Conservation (phyloP, 2,888 invertebrate genomes). For the Drosophila merina region DNA sequence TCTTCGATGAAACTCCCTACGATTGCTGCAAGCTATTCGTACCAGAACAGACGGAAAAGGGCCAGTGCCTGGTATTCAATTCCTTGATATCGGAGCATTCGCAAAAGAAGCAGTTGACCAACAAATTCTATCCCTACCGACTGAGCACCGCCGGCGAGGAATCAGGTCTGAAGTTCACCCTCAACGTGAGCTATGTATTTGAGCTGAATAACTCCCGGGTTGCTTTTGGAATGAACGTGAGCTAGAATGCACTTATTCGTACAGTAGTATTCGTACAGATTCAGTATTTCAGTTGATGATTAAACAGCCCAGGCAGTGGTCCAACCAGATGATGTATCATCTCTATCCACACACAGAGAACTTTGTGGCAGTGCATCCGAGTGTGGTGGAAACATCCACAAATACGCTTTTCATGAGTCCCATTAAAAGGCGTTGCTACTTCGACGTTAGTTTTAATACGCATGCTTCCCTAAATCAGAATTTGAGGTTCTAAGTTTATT, state of each 20-base stretch:
- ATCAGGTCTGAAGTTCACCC: conserved; percentile 72
- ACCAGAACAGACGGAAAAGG: conserved; percentile 83
- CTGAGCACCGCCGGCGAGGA: conserved; percentile 79
- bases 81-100: conserved; percentile 80
- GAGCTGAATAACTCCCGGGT: conserved; percentile 31
- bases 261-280: no score
- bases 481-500: background rate
- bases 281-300: conserved; percentile 63
- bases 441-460: conserved; percentile 57
- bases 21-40: conserved; percentile 84
- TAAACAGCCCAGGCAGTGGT: conserved; percentile 73
- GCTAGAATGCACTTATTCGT: background rate
- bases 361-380: conserved; percentile 70
- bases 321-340: conserved; percentile 47
- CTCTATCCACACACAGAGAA: conserved; percentile 71
- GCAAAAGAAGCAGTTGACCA: conserved; percentile 62
- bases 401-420: conserved; percentile 60
- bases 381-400: conserved; percentile 56
- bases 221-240: conserved; percentile 60
- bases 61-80: conserved; percentile 84
- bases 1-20: conserved; percentile 82
- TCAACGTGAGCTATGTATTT: conserved; percentile 54
- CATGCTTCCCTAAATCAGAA: background rate
- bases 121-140: conserved; percentile 71
- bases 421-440: conserved; percentile 69